phyloP scores from a whole-genome alignment of 2,113 vertebrate species.

The Erythrolamprus reginae region DNA sequence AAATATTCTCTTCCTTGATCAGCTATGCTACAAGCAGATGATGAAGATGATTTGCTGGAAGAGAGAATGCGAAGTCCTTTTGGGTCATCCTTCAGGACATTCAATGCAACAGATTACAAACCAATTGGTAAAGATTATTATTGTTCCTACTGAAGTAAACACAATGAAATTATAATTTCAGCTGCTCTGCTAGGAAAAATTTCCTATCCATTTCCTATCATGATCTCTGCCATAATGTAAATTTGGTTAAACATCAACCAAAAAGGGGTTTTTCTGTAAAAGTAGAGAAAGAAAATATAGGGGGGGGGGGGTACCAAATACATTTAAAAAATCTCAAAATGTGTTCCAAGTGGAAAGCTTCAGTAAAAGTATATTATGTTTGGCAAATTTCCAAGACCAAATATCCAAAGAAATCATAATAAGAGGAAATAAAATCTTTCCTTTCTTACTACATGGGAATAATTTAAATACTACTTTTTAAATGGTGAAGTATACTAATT shows the following conservation, averaged over 20 bases:
- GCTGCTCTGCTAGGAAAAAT: neutral
- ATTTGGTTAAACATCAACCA: neutral
- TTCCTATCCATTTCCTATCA: neutral
- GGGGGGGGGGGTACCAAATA: neutral
- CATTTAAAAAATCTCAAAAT: neutral
- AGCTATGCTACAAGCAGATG: slow-evolving; percentile 98
- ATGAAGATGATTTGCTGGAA: slow-evolving; percentile 95
- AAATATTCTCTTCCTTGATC: slow-evolving; percentile 20
- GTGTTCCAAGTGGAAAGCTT: neutral
- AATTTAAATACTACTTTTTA: neutral
- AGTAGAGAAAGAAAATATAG: neutral
- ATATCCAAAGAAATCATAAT: neutral
- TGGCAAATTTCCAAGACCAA: neutral
- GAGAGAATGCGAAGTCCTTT: slow-evolving; percentile 98
- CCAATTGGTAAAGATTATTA: slow-evolving; percentile 82
- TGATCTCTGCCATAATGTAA: neutral
- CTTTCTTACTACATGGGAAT: neutral
- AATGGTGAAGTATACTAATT: neutral
- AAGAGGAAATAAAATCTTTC: neutral
- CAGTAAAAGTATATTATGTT: neutral
- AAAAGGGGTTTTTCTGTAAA: neutral
- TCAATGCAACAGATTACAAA: slow-evolving; percentile 98
- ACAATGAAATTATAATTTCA: neutral
- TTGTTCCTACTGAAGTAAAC: neutral
- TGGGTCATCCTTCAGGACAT: slow-evolving; percentile 97